phyloP scores from a whole-genome alignment of 2,113 vertebrate species.

The Chascanopsetta lugubris region DNA sequence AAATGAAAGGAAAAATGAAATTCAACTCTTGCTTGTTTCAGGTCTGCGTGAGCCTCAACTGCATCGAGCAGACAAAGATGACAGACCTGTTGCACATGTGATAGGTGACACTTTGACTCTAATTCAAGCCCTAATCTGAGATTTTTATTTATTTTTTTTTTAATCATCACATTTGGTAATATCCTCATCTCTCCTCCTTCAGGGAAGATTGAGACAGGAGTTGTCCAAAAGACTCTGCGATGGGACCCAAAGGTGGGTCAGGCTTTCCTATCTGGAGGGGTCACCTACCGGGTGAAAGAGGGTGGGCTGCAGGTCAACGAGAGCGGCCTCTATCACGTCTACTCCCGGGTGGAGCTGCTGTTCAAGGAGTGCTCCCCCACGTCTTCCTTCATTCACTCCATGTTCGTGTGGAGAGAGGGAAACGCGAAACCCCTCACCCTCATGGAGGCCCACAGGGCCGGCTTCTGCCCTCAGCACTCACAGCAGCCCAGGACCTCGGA shows the following conservation, averaged over 20 bases:
- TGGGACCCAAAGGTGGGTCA: constrained; percentile 81
- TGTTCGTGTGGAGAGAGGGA: constrained; percentile 74
- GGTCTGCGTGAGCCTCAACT: constrained; percentile 25
- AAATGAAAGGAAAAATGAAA: background rate
- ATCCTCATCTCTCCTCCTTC: background rate
- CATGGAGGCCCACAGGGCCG: constrained; percentile 64
- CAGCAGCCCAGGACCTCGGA: constrained; percentile 58
- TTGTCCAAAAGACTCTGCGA: constrained; percentile 58
- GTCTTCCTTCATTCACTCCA: constrained; percentile 70
- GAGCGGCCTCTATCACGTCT: constrained; percentile 86
- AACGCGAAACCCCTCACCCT: background rate
- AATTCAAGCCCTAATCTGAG: background rate
- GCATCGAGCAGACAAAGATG: background rate
- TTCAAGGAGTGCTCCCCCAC: constrained; percentile 68
- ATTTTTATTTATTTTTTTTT: background rate
- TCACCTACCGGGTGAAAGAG: constrained; percentile 72
- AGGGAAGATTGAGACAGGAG: constrained; percentile 38
- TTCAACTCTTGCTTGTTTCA: constrained; percentile 43
- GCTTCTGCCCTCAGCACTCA: constrained; percentile 50
- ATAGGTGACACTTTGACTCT: constrained; percentile 57
- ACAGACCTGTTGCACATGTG: constrained; percentile 72
- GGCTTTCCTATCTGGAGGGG: constrained; percentile 78
- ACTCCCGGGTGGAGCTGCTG: constrained; percentile 86
- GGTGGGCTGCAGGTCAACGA: constrained; percentile 83
- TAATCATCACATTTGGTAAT: background rate